Evolutionary conservation across 2,113 vertebrate genomes (phyloP), one percentile per base, ranked within the genome.

Genomic region (Cercopithecus mona): DNA sequence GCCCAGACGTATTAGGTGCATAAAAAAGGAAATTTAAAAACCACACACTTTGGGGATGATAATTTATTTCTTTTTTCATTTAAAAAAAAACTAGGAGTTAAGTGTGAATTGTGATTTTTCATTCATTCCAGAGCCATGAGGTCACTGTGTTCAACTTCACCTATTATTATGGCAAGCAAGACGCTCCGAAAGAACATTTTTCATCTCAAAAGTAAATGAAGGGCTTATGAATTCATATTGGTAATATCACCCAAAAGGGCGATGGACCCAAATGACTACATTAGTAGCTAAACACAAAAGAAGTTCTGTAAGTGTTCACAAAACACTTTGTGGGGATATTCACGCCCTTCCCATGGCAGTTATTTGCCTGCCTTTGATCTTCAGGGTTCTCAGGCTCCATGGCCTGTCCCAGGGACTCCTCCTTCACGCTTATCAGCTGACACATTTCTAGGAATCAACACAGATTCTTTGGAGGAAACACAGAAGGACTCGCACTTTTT

Each of bases 131-230:
- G 35, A 82, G 52, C 20, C 22, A 10, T 0, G 8, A 25, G 32
- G 22, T 40, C 35, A 30, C 6, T 23, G 1, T 45, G 92, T 90
- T 97, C 76, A 90, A 90, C 83, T 92, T 61, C n/a, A 90, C 70
- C 4, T 48, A 94, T 14, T 64, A 64, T 52, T 50, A 95, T 45
- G 91, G 86, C 45, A 61, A 57, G 68, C 22, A 1, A 82, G 59
- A 70, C 48, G 86, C 78, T 88, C 66, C 45, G 55, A 83, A 94
- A 92, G 0, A 43, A 20, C 48, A 80, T 92, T 70, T 61, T 66
- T 82, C 32, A 16, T 38, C 45, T 61, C 23, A 68, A 86, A 64
- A 92, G 48, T 43, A 88, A 97, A 85, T 96, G 88, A 78, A 64
- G 25, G 43, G 25, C 18, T 80, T 52, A 45, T 22, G 55, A 84